Percentiles rank a stretch among this genome's conserved stretches.
phyloP scores from a whole-genome alignment of 2,888 invertebrate genomes.

The Drosophila setosimentum region DNA sequence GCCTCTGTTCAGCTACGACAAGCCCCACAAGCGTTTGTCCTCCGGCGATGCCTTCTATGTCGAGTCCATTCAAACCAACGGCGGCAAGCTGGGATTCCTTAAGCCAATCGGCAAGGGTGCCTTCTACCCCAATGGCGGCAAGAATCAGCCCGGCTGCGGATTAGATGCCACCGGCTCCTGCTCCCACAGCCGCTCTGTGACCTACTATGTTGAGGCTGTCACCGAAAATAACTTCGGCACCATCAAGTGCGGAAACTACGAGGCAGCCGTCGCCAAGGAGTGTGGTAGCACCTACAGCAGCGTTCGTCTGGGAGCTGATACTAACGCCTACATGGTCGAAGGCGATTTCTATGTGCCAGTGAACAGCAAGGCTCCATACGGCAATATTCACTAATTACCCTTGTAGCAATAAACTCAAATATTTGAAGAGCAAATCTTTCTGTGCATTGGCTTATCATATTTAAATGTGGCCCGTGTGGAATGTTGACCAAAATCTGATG shows the following conservation, averaged over 20 bases:
- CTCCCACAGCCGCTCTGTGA: slow-evolving; percentile 84
- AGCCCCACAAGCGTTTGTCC: slow-evolving; percentile 61
- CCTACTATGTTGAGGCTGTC: slow-evolving; percentile 85
- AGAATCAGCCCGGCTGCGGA: slow-evolving; percentile 86
- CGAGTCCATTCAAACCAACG: slow-evolving; percentile 81
- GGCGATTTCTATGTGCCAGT: slow-evolving; percentile 76
- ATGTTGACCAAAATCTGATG: not conserved
- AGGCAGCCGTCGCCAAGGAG: slow-evolving; percentile 73
- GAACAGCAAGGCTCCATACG: slow-evolving; percentile 64
- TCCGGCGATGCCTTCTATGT: slow-evolving; percentile 76
- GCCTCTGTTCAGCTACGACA: slow-evolving; percentile 67
- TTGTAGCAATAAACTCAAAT: not conserved
- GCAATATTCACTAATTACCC: slow-evolving; percentile 39
- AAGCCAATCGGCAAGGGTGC: slow-evolving; percentile 84
- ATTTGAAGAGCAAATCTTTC: slow-evolving; percentile 50
- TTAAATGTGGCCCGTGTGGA: not conserved
- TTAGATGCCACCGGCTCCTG: slow-evolving; percentile 82
- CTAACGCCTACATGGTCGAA: slow-evolving; percentile 61
- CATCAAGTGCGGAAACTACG: slow-evolving; percentile 57
- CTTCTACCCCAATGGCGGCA: slow-evolving; percentile 86
- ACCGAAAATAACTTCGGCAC: slow-evolving; percentile 57
- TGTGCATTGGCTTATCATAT: not conserved
- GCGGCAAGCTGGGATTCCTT: slow-evolving; percentile 73
- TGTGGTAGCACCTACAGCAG: slow-evolving; percentile 66
- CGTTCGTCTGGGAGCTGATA: slow-evolving; percentile 66